phyloP scores from a whole-genome alignment of 2,113 vertebrate species.

The Neodontobutis hainanensis region DNA sequence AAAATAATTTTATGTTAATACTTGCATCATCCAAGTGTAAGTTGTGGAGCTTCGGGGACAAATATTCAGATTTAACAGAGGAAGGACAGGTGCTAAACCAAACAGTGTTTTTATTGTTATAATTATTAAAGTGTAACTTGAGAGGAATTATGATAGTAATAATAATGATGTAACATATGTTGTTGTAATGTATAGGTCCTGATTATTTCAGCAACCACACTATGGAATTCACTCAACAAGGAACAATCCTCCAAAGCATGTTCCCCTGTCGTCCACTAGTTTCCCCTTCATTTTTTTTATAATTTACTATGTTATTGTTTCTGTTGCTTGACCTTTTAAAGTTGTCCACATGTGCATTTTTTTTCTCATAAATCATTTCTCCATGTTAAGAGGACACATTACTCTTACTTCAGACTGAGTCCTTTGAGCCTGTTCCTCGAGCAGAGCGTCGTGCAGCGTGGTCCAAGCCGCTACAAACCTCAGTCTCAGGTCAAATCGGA shows the following conservation, averaged over 20 bases:
- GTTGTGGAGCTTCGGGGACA: too few relatives aligned
- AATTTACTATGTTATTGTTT: slow-evolving; percentile 32
- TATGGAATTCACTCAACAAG: not conserved
- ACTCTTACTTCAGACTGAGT: slow-evolving; percentile 59
- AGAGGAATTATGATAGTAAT: too few relatives aligned
- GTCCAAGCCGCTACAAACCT: slow-evolving; percentile 91
- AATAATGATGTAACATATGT: too few relatives aligned
- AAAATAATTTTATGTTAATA: too few relatives aligned
- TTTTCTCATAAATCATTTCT: slow-evolving; percentile 3
- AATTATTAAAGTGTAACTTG: too few relatives aligned
- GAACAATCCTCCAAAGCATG: not conserved
- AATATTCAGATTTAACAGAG: too few relatives aligned
- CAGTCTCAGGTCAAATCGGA: slow-evolving; percentile 90
- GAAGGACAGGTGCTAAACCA: too few relatives aligned
- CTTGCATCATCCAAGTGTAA: too few relatives aligned
- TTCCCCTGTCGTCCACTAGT: not conserved
- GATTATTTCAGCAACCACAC: too few relatives aligned
- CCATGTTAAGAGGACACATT: not conserved
- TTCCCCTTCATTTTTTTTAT: slow-evolving; percentile 19
- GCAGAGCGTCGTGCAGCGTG: slow-evolving; percentile 88
- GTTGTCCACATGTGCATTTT: not conserved
- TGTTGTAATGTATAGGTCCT: too few relatives aligned
- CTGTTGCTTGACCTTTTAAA: slow-evolving; percentile 5
- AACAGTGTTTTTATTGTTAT: too few relatives aligned
- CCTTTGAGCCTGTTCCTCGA: slow-evolving; percentile 78